A percentile compares a stretch with the other conserved stretches of the same genome.
Evolutionary conservation across 2,797 vertebrate species (phyloP).

Genomic region (Halcyon chelicuti): DNA sequence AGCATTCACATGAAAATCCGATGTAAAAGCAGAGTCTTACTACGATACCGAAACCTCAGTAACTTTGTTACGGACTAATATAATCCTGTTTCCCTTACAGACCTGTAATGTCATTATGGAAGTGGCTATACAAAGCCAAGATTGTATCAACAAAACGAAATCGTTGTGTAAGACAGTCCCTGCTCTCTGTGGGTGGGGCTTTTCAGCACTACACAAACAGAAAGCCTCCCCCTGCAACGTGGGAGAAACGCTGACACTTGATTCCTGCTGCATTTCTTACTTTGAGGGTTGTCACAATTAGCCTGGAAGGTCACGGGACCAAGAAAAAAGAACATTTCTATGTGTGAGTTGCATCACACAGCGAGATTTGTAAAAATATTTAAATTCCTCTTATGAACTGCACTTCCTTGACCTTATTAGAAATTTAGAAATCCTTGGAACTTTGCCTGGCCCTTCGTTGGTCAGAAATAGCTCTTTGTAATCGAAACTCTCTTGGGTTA

Average conservation of each 20-base stretch:
- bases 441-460: not conserved
- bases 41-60: slow-evolving; percentile 13
- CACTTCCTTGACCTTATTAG: not conserved
- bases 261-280: not conserved
- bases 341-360: not conserved
- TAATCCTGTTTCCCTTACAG: slow-evolving; percentile 38
- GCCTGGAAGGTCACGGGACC: not conserved
- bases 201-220: not conserved
- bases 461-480: slow-evolving; percentile 3
- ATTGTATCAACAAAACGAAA: slow-evolving; percentile 49
- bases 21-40: not conserved
- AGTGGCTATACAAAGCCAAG: slow-evolving; percentile 39
- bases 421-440: not conserved
- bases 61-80: slow-evolving; percentile 41
- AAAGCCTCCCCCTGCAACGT: not conserved
- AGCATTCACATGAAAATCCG: not conserved
- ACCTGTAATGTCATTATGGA: slow-evolving; percentile 43
- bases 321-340: not conserved
- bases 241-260: not conserved
- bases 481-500: not conserved
- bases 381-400: not conserved
- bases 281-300: not conserved
- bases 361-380: not conserved
- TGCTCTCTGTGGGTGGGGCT: not conserved
- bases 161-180: slow-evolving; percentile 18